Evolutionary conservation across 2,113 vertebrate genomes (phyloP).

Genomic region (Puntigrus tetrazona): DNA sequence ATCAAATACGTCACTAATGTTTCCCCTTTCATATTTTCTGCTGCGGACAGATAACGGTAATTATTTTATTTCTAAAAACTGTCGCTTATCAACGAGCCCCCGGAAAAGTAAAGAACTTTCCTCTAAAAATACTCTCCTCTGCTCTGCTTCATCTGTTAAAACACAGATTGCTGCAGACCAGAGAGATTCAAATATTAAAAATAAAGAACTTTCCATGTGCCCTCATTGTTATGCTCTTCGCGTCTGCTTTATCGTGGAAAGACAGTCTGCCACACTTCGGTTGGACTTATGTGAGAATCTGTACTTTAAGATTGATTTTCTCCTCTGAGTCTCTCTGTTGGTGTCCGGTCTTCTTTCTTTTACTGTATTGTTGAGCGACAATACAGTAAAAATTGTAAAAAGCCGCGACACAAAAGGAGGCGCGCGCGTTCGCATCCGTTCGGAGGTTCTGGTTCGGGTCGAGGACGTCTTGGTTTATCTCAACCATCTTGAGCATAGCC

Average conservation of each 20-base stretch:
- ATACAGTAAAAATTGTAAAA: too few relatives aligned
- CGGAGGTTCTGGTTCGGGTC: background rate
- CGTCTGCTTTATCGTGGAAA: background rate
- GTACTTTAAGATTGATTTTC: background rate
- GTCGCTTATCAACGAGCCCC: background rate
- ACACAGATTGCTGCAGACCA: background rate
- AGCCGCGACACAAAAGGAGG: background rate
- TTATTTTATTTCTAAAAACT: constrained; percentile 4
- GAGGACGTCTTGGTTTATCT: constrained; percentile 1
- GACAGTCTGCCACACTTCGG: background rate
- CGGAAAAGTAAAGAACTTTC: background rate
- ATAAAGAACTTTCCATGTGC: background rate
- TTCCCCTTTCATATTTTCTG: background rate
- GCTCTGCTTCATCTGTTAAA: background rate
- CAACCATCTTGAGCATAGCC: too few relatives aligned
- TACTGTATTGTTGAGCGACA: background rate
- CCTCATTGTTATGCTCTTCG: background rate
- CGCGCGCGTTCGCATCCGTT: background rate
- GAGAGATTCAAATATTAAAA: background rate
- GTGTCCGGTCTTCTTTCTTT: background rate
- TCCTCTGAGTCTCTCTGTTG: background rate
- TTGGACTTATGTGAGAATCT: background rate
- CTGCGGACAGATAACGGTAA: background rate
- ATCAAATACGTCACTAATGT: background rate
- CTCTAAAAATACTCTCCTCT: background rate